Percentiles rank a stretch among this genome's conserved stretches.
Conservation (phyloP, 2,888 invertebrate species). For the Cerceris ruficornis region DNA sequence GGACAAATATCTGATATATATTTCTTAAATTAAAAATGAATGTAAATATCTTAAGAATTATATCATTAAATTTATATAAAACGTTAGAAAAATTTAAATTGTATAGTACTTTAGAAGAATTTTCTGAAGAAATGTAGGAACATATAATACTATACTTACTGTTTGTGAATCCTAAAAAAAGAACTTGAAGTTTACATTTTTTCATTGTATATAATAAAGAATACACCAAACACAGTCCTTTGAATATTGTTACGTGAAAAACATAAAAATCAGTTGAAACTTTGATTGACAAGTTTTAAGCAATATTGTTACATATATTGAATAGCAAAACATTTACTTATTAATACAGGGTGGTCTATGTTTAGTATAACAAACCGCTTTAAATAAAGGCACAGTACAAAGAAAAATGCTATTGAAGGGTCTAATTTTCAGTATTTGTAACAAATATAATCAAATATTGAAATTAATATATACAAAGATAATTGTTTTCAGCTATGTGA, state of each 20-base stretch:
- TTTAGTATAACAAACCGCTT: not conserved
- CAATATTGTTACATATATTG: not conserved
- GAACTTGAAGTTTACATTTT: constrained; percentile 6
- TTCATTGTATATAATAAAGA: constrained; percentile 18
- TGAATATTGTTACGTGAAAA: constrained; percentile 11
- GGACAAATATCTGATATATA: no score
- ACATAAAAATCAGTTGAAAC: constrained; percentile 9
- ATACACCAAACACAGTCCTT: constrained; percentile 36
- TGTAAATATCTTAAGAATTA: no score
- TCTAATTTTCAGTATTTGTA: no score
- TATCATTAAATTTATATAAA: no score
- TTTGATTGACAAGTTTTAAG: constrained; percentile 21
- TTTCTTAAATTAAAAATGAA: no score
- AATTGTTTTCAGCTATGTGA: no score
- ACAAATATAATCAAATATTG: no score
- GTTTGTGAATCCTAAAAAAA: constrained; percentile 20
- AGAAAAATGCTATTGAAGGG: no score
- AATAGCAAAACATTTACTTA: constrained; percentile 14
- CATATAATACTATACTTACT: constrained; percentile 39
- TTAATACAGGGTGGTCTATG: constrained; percentile 51
- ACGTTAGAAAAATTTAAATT: not conserved
- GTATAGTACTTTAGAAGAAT: not conserved
- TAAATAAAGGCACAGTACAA: no score
- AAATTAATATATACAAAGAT: no score
- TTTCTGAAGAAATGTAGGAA: not conserved